Evolutionary conservation across 2,888 invertebrate genomes (phyloP), one percentile per base, ranked within the genome.

Genomic region (Iselma pallidipennis): DNA sequence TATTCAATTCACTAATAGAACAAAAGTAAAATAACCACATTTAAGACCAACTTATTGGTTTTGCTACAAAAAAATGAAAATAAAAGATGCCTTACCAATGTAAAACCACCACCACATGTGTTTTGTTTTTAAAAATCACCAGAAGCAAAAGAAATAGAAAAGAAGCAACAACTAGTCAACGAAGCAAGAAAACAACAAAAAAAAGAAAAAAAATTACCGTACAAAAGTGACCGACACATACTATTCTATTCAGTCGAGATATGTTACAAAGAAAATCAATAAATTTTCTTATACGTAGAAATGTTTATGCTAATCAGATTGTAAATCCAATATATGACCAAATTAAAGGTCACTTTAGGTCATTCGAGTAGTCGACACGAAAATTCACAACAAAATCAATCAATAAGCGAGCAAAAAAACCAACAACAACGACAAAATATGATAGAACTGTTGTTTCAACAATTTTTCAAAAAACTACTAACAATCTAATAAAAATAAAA

Each of bases 91-190:
- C 77, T 77, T 76, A 78, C 77, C 76, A 69, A 76, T 69, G 66
- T 73, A 71, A 71, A 74, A 76, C 78, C 77, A 77, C 76, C 78
- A 78, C 78, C 78, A 77, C 74, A 75, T 74, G 56, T 26, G 50
- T 65, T 70, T 33, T 31, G n/a, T 31, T 31, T 31, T 10, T 37
- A 59, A 64, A 59, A 61, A 59, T 49, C 57, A 66, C 66, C 66
- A 65, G 57, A 62, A 71, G 64, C 69, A 63, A 67, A 70, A 68
- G 60, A 59, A 68, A 71, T 65, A 59, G 65, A 61, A 55, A 37
- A 62, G n/a, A 62, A 59, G 58, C 50, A 57, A 29, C 26, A 56
- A 48, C 61, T 61, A 69, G 61, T 67, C 63, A 62, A 65, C 64
- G 65, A 65, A 69, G 65, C 66, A 66, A 69, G 65, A 64, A 66